These are phyloP conservation scores for Porites evermanni DNA, from an alignment of 92 coral and sea anemone species.

Conservation along the genomic window DNA sequence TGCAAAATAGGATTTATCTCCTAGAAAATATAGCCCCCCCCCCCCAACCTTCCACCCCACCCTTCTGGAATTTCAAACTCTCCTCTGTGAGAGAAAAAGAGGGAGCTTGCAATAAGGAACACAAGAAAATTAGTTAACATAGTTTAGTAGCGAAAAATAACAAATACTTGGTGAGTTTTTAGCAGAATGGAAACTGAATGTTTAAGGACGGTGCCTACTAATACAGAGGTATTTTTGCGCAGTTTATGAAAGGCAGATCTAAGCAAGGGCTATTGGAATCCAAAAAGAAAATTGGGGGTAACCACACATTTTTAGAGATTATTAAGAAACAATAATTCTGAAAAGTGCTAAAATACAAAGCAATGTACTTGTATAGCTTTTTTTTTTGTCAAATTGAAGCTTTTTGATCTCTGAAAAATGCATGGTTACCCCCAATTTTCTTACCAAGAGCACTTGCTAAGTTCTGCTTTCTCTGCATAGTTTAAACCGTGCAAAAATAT, in stretches of 20 bases:
- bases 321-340: neutral
- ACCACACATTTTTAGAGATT: too few relatives aligned
- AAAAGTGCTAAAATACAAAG: slow-evolving; percentile 12
- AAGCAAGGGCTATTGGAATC: too few relatives aligned
- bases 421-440: neutral
- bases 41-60: neutral
- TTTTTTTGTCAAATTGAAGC: neutral
- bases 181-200: slow-evolving; percentile 8
- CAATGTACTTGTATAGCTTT: neutral
- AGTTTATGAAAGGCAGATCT: too few relatives aligned
- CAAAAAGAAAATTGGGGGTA: too few relatives aligned
- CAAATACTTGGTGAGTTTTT: neutral
- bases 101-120: neutral
- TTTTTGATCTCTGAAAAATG: neutral
- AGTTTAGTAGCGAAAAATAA: neutral
- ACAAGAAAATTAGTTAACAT: neutral
- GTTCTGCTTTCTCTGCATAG: slow-evolving; percentile 24
- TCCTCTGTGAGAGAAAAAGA: slow-evolving; percentile 8
- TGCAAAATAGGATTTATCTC: slow-evolving; percentile 14
- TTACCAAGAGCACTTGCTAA: slow-evolving; percentile 27
- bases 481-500: slow-evolving; percentile 4
- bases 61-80: slow-evolving; percentile 4
- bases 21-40: neutral
- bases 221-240: too few relatives aligned
- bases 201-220: neutral